Evolutionary conservation across 2,888 invertebrate genomes (phyloP).

Genomic region (Cryptosula pallasiana): DNA sequence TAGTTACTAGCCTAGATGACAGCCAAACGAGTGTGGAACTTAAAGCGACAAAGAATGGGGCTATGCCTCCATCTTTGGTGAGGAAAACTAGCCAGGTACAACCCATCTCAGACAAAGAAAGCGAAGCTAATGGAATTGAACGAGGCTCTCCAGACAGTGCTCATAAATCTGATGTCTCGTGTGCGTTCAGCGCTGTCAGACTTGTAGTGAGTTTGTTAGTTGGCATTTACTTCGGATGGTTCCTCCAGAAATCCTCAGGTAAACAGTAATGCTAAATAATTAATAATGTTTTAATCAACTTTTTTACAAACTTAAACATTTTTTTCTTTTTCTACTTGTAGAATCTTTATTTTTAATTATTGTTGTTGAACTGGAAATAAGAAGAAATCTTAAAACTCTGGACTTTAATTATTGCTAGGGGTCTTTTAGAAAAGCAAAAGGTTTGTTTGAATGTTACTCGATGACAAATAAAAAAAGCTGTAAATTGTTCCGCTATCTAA

Average conservation of each 20-base stretch:
- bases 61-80: not conserved
- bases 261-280: slow-evolving; percentile 4
- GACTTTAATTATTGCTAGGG: no score
- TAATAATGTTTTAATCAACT: no score
- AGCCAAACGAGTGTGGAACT: not conserved
- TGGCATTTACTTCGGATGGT: slow-evolving; percentile 30
- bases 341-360: no score
- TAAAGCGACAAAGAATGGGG: not conserved
- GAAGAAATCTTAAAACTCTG: no score
- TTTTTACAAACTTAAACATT: no score
- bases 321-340: no score
- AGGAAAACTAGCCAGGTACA: not conserved
- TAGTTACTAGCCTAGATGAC: not conserved
- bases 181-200: not conserved
- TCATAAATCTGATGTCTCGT: not conserved
- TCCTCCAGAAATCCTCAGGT: slow-evolving; percentile 31
- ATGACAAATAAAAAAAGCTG: no score
- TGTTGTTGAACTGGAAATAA: no score
- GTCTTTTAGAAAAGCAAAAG: no score
- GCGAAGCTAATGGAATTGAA: not conserved
- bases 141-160: not conserved
- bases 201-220: slow-evolving; percentile 26
- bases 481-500: no score
- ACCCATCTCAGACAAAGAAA: not conserved
- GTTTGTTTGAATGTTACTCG: no score